These are phyloP conservation scores for Cydia amplana DNA, from an alignment of 1,140 invertebrate genomes.

Conservation along the genomic window DNA sequence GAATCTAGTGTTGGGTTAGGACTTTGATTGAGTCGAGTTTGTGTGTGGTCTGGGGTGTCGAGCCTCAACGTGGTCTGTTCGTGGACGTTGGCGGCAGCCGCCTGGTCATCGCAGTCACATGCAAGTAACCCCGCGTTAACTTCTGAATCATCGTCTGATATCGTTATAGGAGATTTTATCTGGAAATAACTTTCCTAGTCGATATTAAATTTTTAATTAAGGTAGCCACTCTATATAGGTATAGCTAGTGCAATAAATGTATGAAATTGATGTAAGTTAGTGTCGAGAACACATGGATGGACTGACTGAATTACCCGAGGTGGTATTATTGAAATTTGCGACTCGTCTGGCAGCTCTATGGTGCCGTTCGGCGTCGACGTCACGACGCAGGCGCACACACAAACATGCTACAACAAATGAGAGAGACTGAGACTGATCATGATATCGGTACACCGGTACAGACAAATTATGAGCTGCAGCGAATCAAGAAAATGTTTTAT, in stretches of 20 bases:
- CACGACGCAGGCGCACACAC: conserved; percentile 16
- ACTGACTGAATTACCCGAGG: too few relatives aligned
- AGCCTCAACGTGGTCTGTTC: not conserved
- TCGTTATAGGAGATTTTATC: not conserved
- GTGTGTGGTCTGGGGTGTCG: not conserved
- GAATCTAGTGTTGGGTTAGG: not conserved
- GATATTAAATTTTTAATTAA: too few relatives aligned
- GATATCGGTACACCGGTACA: too few relatives aligned
- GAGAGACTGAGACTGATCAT: not conserved
- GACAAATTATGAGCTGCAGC: too few relatives aligned
- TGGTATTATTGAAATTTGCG: not conserved
- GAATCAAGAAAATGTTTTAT: not conserved
- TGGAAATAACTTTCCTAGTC: not conserved
- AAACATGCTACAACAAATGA: not conserved
- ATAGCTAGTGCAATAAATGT: too few relatives aligned
- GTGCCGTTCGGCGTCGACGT: not conserved
- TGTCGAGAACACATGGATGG: too few relatives aligned
- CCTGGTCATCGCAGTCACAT: not conserved
- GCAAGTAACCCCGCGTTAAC: not conserved
- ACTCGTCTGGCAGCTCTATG: not conserved
- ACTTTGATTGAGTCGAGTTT: not conserved
- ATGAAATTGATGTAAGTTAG: too few relatives aligned
- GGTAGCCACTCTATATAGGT: too few relatives aligned
- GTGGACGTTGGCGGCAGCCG: not conserved
- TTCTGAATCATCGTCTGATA: not conserved